Evolutionary conservation across 2,113 vertebrate species (phyloP).

Genomic region (Syrmaticus mikado): DNA sequence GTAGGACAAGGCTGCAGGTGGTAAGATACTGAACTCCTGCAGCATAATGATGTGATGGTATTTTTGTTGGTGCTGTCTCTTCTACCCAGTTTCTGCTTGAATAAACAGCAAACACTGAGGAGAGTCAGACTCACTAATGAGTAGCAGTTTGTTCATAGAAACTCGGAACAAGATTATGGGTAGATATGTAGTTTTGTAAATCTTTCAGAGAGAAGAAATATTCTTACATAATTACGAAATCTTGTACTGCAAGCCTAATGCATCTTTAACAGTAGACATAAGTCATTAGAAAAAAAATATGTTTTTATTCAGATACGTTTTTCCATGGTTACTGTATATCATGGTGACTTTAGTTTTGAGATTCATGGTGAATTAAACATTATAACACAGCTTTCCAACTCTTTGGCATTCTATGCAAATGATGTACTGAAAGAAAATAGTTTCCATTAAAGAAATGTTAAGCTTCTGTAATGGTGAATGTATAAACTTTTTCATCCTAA

Average conservation of each 20-base stretch:
- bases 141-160: neutral
- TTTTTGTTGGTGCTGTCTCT: neutral
- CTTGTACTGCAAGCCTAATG: neutral
- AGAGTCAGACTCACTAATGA: neutral
- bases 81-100: neutral
- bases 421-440: neutral
- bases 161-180: neutral
- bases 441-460: neutral
- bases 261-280: neutral
- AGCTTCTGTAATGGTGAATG: neutral
- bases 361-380: neutral
- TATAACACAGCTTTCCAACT: neutral
- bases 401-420: neutral
- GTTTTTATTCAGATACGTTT: neutral
- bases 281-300: neutral
- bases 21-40: neutral
- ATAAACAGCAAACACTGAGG: neutral
- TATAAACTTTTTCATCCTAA: neutral
- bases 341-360: neutral
- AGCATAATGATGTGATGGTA: neutral
- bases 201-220: neutral
- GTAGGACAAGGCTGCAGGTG: neutral
- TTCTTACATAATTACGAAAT: neutral
- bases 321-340: neutral
- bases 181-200: neutral